Percentiles rank a stretch among this genome's conserved stretches.
phyloP scores from a whole-genome alignment of 2,797 vertebrate genomes.

The Rhodeus uyekii region DNA sequence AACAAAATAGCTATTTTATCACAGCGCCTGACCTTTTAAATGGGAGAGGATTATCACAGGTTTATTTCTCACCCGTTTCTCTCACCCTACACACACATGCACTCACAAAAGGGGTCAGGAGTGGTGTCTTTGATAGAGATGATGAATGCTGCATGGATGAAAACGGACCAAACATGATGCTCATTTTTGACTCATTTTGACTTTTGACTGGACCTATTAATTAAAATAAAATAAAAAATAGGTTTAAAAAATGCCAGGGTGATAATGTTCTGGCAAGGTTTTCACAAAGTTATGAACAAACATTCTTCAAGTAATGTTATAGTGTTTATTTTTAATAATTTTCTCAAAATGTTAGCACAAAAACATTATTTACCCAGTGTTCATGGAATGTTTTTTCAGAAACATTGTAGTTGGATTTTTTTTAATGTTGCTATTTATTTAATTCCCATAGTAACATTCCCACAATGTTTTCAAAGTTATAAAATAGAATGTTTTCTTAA shows the following conservation, averaged over 20 bases:
- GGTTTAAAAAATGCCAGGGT: background rate
- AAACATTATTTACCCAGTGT: background rate
- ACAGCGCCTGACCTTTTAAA: slow-evolving; percentile 87
- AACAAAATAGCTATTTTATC: slow-evolving; percentile 87
- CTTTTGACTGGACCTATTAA: too few species aligned
- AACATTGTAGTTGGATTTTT: background rate
- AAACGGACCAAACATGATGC: background rate
- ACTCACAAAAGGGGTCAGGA: too few species aligned
- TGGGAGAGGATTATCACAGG: slow-evolving; percentile 85
- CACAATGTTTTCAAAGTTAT: background rate
- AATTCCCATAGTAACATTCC: background rate
- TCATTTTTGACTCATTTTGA: too few species aligned
- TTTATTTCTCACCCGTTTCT: slow-evolving; percentile 88
- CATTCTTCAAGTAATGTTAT: background rate
- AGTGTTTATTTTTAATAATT: too few species aligned
- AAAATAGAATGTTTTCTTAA: background rate
- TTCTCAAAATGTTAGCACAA: too few species aligned
- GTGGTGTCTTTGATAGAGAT: background rate
- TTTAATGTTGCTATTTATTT: background rate
- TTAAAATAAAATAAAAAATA: too few species aligned
- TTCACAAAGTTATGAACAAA: background rate
- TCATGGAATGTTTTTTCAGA: background rate
- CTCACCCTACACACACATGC: slow-evolving; percentile 54
- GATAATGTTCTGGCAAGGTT: background rate
- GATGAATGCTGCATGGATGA: background rate